Base-by-base conservation (phyloP, 2,888 invertebrate genomes). In the Pollenia griseotomentosa region DNA sequence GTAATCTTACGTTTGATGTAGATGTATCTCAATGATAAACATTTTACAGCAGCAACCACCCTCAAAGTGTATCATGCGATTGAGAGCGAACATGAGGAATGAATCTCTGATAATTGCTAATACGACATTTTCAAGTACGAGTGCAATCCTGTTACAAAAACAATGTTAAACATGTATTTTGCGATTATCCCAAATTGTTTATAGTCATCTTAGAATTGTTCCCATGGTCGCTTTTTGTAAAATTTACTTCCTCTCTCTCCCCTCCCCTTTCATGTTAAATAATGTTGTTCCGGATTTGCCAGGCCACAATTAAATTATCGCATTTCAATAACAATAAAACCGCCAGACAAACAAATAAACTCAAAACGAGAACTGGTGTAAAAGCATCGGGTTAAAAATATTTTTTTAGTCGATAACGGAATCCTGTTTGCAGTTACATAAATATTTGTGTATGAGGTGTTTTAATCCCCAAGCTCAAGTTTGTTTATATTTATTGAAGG, bases 131-230 rank as follows among this genome's bases (percentile, higher is more conserved):
- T 92, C 92, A 92, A 93, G 93, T 93, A 91, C 92, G 92, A 93
- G 93, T 93, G 91, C 91, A 93, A 93, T 92, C 93, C 92, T 91
- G 92, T 93, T 93, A 92, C 90, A 91, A 77, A 93, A 92, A 91
- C 91, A 92, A 91, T 92, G 92, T 93, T 63, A 91, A 93, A 93
- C 92, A 92, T 90, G 91, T 91, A 90, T 91, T 91, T 92, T 12
- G 63, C 48, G 33, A 63, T 63, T 42, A 63, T 65, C 7, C 7
- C 46, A 81, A 73, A 61, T 42, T 59, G 19, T 70, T 92, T 91
- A 91, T 91, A 66, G 51, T 23, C 46, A 79, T 71, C 19, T 59
- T 23, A 74, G 63, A 71, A 83, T 68, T 80, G 55, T 57, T 85
- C 84, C 55, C 84, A 85, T 59, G 79, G 68, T 77, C 68, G 19